Conservation (phyloP, 2,797 vertebrate species). For the Scyliorhinus canicula region DNA sequence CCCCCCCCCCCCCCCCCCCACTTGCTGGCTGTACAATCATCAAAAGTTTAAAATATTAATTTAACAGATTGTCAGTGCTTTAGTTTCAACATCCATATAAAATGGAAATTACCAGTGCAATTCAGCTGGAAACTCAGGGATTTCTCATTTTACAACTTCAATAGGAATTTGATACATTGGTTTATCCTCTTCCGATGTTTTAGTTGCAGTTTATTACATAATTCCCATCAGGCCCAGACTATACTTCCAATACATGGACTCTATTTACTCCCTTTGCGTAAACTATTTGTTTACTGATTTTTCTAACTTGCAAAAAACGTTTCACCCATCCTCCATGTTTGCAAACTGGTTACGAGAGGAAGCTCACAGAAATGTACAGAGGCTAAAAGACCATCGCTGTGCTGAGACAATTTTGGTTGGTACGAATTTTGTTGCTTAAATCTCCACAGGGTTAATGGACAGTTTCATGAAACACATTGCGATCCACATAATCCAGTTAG, state of each 20-base stretch:
- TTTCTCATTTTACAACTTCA: constrained; percentile 34
- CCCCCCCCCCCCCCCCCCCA: neutral
- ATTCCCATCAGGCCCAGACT: neutral
- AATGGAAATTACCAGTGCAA: constrained; percentile 19
- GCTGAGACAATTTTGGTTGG: neutral
- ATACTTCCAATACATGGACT: neutral
- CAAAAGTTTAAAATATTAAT: constrained; percentile 34
- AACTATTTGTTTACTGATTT: neutral
- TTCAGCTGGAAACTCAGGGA: constrained; percentile 13
- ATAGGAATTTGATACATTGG: neutral
- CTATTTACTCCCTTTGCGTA: neutral
- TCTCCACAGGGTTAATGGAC: neutral
- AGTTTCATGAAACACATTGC: neutral
- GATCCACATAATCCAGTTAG: neutral
- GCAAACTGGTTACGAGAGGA: neutral
- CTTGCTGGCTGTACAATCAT: neutral
- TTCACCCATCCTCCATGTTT: neutral
- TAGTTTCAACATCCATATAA: constrained; percentile 15
- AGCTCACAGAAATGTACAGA: neutral
- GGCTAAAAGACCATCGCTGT: neutral
- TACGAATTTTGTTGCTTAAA: neutral
- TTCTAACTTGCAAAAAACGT: neutral
- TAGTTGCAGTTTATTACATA: neutral
- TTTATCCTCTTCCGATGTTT: constrained; percentile 13
- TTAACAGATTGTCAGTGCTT: constrained; percentile 11